Evolutionary conservation across 2,113 vertebrate species (phyloP), one percentile per base, ranked within the genome.

Genomic region (Sturnira hondurensis): DNA sequence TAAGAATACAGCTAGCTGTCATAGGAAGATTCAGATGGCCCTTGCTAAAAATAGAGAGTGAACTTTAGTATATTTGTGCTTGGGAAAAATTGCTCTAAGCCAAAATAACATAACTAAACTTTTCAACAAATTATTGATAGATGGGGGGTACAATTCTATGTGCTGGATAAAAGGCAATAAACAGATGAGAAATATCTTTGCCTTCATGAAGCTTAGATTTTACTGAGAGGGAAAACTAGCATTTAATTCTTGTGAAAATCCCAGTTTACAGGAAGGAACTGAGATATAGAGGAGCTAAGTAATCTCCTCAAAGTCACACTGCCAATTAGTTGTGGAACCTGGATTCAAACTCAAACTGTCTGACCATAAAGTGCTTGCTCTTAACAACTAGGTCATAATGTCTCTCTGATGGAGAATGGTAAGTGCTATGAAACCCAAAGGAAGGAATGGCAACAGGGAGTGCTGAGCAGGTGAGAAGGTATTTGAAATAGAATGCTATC

Each of bases 71-170:
- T 36, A 93, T 45, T 63, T 89, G 14, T 91, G 78, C 38, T 78
- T 78, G 47, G 45, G 65, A 47, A 77, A 95, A 93, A 41, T 8
- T 70, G 0, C 28, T 76, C 4, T 73, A 76, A 77, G 45, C 9
- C 61, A 92, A 86, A 94, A 77, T 82, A 88, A 65, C 16, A 94
- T 63, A 92, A 77, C 9, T 90, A 86, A 88, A 36, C 38, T 38
- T 86, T 36, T 74, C 56, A 96, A 56, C 36, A 95, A 95, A 87
- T n/a, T n/a, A 91, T 54, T 93, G n/a, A 89, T 56, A 78, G 83
- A 90, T 92, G 43, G 38, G 0, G 11, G 16, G 47, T 14, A 4
- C 2, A 58, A 52, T 38, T 84, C 61, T 87, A 90, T 41, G 26
- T 63, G 17, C 15, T 85, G 9, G 31, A 11, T 11, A 71, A 77